These are phyloP conservation scores for Ictalurus punctatus DNA, from an alignment of 2,113 vertebrate species.

Conservation along the genomic window DNA sequence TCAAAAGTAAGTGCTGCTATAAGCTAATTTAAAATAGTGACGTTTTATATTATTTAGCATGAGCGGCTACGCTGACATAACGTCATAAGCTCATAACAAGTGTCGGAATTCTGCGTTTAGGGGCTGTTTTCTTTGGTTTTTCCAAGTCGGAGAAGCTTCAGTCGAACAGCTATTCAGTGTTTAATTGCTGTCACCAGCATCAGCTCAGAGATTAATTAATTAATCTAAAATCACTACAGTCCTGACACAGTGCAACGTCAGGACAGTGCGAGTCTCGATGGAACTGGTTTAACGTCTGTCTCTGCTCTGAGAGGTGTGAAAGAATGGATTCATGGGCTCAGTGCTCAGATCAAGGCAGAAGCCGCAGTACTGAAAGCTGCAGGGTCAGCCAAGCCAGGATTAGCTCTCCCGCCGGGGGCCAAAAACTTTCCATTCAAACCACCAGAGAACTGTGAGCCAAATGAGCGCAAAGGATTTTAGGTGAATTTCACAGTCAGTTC, in stretches of 20 bases:
- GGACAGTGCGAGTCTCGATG: not conserved
- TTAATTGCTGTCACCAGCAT: not conserved
- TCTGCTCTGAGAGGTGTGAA: conserved; percentile 1
- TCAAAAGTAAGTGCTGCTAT: not conserved
- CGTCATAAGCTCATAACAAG: not conserved
- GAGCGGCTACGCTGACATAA: not conserved
- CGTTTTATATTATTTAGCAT: not conserved
- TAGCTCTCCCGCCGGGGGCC: not conserved
- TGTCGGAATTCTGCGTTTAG: not conserved
- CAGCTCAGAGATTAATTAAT: not conserved
- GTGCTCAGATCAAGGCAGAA: conserved; percentile 2
- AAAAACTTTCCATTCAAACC: conserved; percentile 15
- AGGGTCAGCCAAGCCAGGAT: conserved; percentile 32
- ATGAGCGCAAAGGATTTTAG: not conserved
- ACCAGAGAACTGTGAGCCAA: not conserved
- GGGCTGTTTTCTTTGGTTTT: not conserved
- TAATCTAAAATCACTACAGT: conserved; percentile 13
- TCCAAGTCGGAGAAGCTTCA: too few relatives aligned
- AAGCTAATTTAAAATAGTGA: not conserved
- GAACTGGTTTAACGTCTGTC: conserved; percentile 1
- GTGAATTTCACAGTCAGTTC: not conserved
- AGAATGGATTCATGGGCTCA: conserved; percentile 17
- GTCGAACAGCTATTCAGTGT: not conserved
- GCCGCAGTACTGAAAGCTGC: conserved; percentile 5
- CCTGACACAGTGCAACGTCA: not conserved